A percentile compares a stretch with the other conserved stretches of the same genome.
Conservation (phyloP, 1,140 invertebrate species). For the Vanessa atalanta region DNA sequence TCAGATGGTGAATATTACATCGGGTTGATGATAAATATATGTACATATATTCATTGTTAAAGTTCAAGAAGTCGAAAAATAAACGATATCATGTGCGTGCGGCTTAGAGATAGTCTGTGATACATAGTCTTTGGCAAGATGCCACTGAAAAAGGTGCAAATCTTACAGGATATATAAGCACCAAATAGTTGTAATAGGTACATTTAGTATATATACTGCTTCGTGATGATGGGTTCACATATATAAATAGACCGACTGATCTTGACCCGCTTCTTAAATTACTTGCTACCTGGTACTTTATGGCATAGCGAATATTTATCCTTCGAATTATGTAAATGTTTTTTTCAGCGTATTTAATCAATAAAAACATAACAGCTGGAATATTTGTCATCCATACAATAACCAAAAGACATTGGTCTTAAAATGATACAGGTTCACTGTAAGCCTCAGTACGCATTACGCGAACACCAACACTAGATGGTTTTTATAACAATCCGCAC, state of each 20-base stretch:
- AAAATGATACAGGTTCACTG: too few species aligned
- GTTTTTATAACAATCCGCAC: too few species aligned
- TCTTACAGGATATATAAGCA: constrained; percentile 30
- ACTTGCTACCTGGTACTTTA: neutral
- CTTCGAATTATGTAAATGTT: neutral
- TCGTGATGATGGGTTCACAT: constrained; percentile 24
- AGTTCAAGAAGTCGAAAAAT: neutral
- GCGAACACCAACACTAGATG: too few species aligned
- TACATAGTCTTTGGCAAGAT: constrained; percentile 41
- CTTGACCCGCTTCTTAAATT: neutral
- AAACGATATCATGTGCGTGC: neutral
- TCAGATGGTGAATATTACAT: neutral
- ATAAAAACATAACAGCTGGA: neutral
- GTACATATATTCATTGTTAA: neutral
- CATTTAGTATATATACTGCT: constrained; percentile 33
- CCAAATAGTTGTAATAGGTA: constrained; percentile 21
- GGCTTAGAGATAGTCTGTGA: constrained; percentile 15
- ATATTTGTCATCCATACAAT: too few species aligned
- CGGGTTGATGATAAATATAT: neutral
- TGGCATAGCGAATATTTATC: neutral
- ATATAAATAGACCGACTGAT: constrained; percentile 28
- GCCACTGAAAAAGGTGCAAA: constrained; percentile 42
- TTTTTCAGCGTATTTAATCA: neutral
- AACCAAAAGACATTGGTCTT: too few species aligned
- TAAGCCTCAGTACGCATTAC: too few species aligned